These are phyloP conservation scores for Myotis findleyi DNA, from an alignment of 2,797 vertebrate genomes.

Conservation along the genomic window DNA sequence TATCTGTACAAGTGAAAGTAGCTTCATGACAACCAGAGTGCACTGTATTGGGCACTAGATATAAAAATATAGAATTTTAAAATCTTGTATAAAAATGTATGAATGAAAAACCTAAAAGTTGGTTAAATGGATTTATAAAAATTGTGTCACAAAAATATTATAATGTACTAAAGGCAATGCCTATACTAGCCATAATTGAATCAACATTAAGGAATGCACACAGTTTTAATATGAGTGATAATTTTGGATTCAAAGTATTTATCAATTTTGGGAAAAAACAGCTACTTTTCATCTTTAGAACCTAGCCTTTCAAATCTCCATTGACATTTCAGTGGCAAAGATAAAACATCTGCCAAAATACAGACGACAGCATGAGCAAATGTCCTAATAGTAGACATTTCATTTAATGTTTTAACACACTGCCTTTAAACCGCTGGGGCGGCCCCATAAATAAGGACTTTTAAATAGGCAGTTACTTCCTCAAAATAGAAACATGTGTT, in stretches of 20 bases:
- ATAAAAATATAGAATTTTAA: constrained; percentile 44
- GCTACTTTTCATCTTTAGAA: constrained; percentile 58
- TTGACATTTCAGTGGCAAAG: constrained; percentile 49
- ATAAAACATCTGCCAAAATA: constrained; percentile 65
- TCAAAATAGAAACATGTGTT: constrained; percentile 59
- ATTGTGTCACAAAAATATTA: constrained; percentile 31
- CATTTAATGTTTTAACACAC: constrained; percentile 28
- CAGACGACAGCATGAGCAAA: constrained; percentile 47
- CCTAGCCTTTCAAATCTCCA: constrained; percentile 57
- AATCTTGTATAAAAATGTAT: not conserved
- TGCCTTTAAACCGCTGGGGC: constrained; percentile 47
- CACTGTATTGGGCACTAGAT: not conserved
- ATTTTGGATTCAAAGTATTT: constrained; percentile 24
- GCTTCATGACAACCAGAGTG: not conserved
- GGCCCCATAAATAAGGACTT: constrained; percentile 5
- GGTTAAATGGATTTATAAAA: not conserved
- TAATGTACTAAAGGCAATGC: constrained; percentile 28
- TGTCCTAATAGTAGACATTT: constrained; percentile 28
- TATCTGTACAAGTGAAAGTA: constrained; percentile 43
- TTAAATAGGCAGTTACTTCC: constrained; percentile 1
- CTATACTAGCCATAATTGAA: not conserved
- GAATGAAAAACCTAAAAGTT: constrained; percentile 8
- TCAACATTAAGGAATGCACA: not conserved
- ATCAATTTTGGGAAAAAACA: not conserved
- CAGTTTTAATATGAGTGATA: not conserved